Base-by-base conservation (phyloP, 2,797 vertebrate genomes). In the Phoeniculus purpureus region DNA sequence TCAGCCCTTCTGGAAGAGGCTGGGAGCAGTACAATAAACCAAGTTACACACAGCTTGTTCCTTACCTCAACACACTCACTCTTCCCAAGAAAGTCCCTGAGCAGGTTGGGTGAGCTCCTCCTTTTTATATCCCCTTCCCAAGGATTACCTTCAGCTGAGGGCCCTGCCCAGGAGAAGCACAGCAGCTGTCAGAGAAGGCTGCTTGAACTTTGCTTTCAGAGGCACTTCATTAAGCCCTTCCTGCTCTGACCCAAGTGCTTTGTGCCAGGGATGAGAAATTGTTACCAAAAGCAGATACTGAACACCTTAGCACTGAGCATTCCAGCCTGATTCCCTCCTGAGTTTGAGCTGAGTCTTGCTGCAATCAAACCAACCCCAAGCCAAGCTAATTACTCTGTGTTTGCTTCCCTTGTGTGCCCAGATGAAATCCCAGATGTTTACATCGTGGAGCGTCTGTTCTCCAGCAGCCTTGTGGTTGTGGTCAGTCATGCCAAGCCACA, bases 391-490 rank as follows among this genome's bases (percentile, higher is more conserved):
- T 54, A 10, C 29, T 60, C 37, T 48, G 43, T 43, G 65, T 20
- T 29, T 37, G 12, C 29, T 89, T 51, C 59, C 71, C 29, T 45
- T 51, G 65, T 48, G 73, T 92, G 55, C 68, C 64, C 96, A 99
- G 99, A 98, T 92, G 99, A 99, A 92, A 98, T 98, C 95, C 98
- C 98, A 3, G 98, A 99, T 4, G 98, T 99, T 84, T 98, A 98
- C 89, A 99, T 99, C 23, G 99, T 99, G 97, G 99, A 99, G 94
- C 98, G 99, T 17, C 98, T 99, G 84, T 99, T 99, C 97, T 99
- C 99, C 97, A 99, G 99, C 97, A 99, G 99, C 85, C 97, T 99
- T 96, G 99, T 99, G 92, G 98, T 99, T 85, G 98, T 99, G 95
- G 99, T 99, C 94, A 99, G 99, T 70, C 98, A 97, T 82, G 95